These are phyloP conservation scores for Pangasius macronema DNA, from an alignment of 2,797 vertebrate species.

Conservation along the genomic window DNA sequence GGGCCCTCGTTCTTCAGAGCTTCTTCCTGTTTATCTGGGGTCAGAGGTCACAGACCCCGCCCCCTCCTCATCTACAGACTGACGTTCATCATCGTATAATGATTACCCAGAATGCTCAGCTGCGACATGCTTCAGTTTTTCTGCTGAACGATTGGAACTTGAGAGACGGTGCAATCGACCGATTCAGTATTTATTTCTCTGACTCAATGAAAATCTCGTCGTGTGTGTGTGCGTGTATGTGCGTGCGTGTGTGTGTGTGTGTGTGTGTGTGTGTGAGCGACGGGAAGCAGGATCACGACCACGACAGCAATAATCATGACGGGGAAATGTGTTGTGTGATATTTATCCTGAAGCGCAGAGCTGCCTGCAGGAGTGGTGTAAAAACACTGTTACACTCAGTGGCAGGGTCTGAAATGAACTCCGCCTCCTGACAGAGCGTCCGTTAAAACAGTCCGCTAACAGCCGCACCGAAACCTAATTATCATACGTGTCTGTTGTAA, in stretches of 20 bases:
- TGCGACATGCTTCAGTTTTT: conserved; percentile 6
- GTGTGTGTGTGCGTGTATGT: neutral
- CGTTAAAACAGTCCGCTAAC: neutral
- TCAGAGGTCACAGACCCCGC: neutral
- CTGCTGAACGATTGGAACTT: neutral
- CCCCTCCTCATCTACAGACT: neutral
- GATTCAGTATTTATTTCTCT: conserved; percentile 75
- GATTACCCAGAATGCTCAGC: conserved; percentile 33
- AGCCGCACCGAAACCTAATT: neutral
- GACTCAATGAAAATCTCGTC: conserved; percentile 48
- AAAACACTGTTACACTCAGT: conserved; percentile 9
- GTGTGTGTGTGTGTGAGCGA: neutral
- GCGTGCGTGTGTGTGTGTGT: neutral
- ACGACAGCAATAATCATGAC: conserved; percentile 2
- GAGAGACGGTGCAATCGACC: conserved; percentile 46
- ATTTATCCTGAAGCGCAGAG: neutral
- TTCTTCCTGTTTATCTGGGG: conserved; percentile 2
- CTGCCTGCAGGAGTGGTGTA: neutral
- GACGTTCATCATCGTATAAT: neutral
- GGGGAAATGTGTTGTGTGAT: neutral
- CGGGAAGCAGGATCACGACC: neutral
- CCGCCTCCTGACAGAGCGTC: neutral
- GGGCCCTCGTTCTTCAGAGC: conserved; percentile 16
- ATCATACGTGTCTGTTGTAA: neutral
- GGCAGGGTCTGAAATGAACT: conserved; percentile 28